phyloP scores from a whole-genome alignment of 2,888 invertebrate genomes.

The Sphaeridia pumilis region DNA sequence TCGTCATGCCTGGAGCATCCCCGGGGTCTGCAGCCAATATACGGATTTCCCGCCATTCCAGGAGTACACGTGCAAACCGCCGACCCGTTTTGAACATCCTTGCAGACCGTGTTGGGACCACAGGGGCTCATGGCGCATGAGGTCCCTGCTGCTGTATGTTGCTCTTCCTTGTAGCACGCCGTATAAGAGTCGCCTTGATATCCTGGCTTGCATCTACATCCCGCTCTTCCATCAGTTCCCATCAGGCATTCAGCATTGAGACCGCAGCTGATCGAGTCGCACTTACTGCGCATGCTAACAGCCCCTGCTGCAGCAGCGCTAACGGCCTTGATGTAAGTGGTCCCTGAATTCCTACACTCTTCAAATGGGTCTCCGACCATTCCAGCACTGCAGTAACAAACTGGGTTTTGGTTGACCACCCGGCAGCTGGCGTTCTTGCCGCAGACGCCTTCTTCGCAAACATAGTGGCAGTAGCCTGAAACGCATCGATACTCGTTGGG shows the following conservation, averaged over 20 bases:
- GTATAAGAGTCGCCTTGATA: slow-evolving; percentile 7
- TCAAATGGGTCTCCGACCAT: slow-evolving; percentile 11
- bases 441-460: slow-evolving; percentile 12
- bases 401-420: slow-evolving; percentile 36
- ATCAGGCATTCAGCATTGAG: slow-evolving; percentile 8
- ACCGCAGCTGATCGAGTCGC: slow-evolving; percentile 6
- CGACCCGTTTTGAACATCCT: slow-evolving; percentile 5
- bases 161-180: slow-evolving; percentile 5
- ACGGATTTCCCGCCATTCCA: slow-evolving; percentile 10
- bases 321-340: background rate
- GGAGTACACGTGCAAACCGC: slow-evolving; percentile 9
- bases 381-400: slow-evolving; percentile 9
- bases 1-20: slow-evolving; percentile 3
- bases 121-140: slow-evolving; percentile 14
- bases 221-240: slow-evolving; percentile 2
- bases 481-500: slow-evolving; percentile 2
- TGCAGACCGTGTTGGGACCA: slow-evolving; percentile 24
- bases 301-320: background rate
- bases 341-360: background rate
- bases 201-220: slow-evolving; percentile 4
- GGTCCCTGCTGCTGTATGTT: background rate
- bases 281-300: background rate
- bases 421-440: slow-evolving; percentile 36
- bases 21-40: slow-evolving; percentile 3
- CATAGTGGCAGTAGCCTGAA: slow-evolving; percentile 3